Evolutionary conservation across 2,888 invertebrate genomes (phyloP).

Genomic region (Copidosoma aretas): DNA sequence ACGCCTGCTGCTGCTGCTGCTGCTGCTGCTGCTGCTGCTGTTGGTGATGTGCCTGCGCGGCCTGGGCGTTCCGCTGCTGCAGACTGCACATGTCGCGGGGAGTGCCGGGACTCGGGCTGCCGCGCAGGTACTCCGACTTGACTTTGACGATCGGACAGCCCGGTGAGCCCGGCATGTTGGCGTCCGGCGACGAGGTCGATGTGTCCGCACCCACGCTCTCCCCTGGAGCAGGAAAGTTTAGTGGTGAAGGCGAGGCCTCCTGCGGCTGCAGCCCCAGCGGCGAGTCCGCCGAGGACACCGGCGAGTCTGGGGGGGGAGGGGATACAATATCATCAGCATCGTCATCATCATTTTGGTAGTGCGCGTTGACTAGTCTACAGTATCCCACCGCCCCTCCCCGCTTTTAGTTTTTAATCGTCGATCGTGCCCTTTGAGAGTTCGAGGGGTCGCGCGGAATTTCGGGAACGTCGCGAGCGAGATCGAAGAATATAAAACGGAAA

Average conservation of each 20-base stretch:
- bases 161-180: constrained; percentile 84
- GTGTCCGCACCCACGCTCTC: constrained; percentile 89
- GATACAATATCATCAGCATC: too few relatives aligned
- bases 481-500: too few relatives aligned
- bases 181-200: constrained; percentile 91
- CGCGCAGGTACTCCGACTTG: constrained; percentile 62
- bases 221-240: constrained; percentile 68
- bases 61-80: constrained; percentile 69
- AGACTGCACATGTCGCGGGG: constrained; percentile 57
- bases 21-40: constrained; percentile 55
- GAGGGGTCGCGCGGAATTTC: too few relatives aligned
- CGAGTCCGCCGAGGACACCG: constrained; percentile 61
- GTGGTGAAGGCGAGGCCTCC: constrained; percentile 60
- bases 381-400: too few relatives aligned
- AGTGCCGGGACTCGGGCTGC: constrained; percentile 68
- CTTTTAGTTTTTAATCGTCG: too few relatives aligned
- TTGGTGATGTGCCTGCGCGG: constrained; percentile 49
- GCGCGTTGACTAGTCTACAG: too few relatives aligned
- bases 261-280: constrained; percentile 59
- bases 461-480: too few relatives aligned
- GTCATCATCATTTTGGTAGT: too few relatives aligned
- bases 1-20: constrained; percentile 61
- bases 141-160: constrained; percentile 61
- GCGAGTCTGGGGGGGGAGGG: constrained; percentile 60
- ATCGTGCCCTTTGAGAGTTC: too few relatives aligned